A percentile compares a stretch with the other conserved stretches of the same genome.
Evolutionary conservation across 1,140 invertebrate genomes (phyloP).

Genomic region (Coelopa frigida): DNA sequence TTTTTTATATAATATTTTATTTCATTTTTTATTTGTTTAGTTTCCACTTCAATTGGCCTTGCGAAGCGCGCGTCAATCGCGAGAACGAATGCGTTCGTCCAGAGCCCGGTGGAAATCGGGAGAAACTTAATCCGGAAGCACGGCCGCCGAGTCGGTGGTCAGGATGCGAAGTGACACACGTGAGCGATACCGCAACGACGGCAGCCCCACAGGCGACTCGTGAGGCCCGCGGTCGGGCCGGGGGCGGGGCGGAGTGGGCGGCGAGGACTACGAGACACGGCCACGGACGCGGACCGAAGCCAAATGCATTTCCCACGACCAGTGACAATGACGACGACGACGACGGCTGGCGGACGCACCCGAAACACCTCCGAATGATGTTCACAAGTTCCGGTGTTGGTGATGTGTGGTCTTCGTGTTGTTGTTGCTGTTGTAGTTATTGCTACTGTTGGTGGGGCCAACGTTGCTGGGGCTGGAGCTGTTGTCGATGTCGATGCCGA

Average conservation of each 20-base stretch:
- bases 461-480: too few species aligned
- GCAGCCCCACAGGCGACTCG: too few species aligned
- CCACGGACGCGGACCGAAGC: background rate
- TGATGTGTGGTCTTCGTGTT: background rate
- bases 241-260: too few species aligned
- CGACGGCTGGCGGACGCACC: background rate
- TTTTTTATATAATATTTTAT: too few species aligned
- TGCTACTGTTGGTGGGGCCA: background rate
- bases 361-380: conserved; percentile 5
- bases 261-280: too few species aligned
- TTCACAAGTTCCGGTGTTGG: conserved; percentile 2
- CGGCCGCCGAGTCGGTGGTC: conserved; percentile 44
- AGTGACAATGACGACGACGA: conserved; percentile 4
- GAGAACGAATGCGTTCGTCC: background rate
- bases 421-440: conserved; percentile 5
- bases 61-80: too few species aligned
- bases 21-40: too few species aligned
- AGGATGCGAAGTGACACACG: conserved; percentile 44
- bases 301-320: conserved; percentile 9
- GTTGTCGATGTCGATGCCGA: too few species aligned
- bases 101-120: conserved; percentile 15
- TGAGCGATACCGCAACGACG: too few species aligned
- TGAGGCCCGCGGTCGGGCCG: too few species aligned
- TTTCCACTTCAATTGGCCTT: too few species aligned
- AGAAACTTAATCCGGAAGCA: conserved; percentile 31